A percentile compares a stretch with the other conserved stretches of the same genome.
Conservation (phyloP, 2,888 invertebrate species). For the Unio delphinus region DNA sequence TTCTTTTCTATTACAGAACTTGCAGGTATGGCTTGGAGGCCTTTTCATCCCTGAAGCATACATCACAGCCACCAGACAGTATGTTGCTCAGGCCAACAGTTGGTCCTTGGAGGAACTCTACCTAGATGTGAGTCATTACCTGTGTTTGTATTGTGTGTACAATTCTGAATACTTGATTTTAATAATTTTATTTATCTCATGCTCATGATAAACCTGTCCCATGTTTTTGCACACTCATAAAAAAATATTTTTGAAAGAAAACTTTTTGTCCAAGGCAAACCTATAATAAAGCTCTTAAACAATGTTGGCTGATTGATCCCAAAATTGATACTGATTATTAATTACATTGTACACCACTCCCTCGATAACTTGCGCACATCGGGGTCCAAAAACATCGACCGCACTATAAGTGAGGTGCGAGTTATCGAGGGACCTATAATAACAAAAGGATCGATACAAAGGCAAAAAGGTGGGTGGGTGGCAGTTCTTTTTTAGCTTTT, state of each 20-base stretch:
- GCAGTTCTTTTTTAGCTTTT: no score
- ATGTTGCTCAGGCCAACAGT: slow-evolving; percentile 86
- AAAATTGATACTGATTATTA: no score
- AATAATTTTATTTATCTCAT: neutral
- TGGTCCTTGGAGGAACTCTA: slow-evolving; percentile 95
- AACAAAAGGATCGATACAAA: no score
- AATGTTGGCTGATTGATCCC: no score
- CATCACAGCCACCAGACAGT: slow-evolving; percentile 98
- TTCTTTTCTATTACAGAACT: slow-evolving; percentile 77
- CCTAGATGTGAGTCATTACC: slow-evolving; percentile 78
- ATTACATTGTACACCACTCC: no score
- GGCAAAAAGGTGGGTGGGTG: no score
- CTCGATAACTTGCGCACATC: no score
- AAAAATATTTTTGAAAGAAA: neutral
- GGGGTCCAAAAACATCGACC: no score
- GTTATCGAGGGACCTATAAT: no score
- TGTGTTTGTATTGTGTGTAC: neutral
- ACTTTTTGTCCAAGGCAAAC: no score
- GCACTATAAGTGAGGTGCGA: no score
- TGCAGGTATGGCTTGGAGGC: slow-evolving; percentile 96
- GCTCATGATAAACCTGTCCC: neutral
- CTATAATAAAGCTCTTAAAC: no score
- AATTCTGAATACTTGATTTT: neutral
- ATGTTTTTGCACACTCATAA: neutral
- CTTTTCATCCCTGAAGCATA: slow-evolving; percentile 98